Percentiles rank a stretch among this genome's conserved stretches.
Conservation (phyloP, 2,797 vertebrate species). For the Leptatherina wallacei region DNA sequence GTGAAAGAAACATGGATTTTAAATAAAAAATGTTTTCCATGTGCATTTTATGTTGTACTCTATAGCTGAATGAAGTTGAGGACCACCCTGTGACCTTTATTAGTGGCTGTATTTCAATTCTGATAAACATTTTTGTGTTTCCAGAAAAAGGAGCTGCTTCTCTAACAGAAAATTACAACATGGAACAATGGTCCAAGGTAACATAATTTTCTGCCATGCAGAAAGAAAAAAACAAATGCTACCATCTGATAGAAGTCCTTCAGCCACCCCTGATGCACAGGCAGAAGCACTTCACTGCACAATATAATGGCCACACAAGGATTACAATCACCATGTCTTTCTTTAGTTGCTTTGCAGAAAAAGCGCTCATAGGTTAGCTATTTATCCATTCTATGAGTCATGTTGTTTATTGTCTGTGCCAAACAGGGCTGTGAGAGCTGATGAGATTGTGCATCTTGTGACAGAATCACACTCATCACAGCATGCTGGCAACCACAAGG, state of each 20-base stretch:
- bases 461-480: background rate
- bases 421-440: constrained; percentile 12
- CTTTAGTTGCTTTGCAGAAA: constrained; percentile 2
- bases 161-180: constrained; percentile 31
- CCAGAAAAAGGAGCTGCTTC: constrained; percentile 48
- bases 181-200: constrained; percentile 26
- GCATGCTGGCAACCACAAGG: constrained; percentile 1
- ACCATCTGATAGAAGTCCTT: constrained; percentile 47
- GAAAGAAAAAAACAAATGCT: constrained; percentile 12
- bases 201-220: constrained; percentile 60
- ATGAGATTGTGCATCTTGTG: constrained; percentile 27
- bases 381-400: background rate
- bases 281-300: constrained; percentile 15
- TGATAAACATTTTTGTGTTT: constrained; percentile 1
- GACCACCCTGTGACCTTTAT: constrained; percentile 28
- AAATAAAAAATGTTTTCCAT: too few relatives aligned
- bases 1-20: too few relatives aligned
- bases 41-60: too few relatives aligned
- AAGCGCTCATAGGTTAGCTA: constrained; percentile 4
- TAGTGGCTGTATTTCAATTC: constrained; percentile 18
- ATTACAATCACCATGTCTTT: constrained; percentile 23
- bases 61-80: constrained; percentile 11
- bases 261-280: constrained; percentile 29
- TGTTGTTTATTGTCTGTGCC: constrained; percentile 20
- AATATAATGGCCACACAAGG: constrained; percentile 9